Evolutionary conservation across 2,888 invertebrate genomes (phyloP), one percentile per base, ranked within the genome.

Genomic region (Leptinotarsa tumamoca): DNA sequence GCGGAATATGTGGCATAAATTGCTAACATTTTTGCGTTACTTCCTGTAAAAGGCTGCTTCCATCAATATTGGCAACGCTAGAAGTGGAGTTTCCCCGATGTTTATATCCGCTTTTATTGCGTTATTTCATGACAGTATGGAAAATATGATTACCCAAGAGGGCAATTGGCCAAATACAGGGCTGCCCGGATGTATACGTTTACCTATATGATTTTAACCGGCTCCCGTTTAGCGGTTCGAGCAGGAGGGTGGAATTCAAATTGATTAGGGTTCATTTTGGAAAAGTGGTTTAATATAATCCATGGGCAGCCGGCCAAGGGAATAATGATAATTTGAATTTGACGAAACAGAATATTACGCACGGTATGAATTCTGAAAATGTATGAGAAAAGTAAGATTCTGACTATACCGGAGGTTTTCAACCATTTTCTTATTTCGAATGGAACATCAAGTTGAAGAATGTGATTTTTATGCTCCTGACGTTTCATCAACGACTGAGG

Each of bases 121-220:
- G 50, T 67, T 67, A 67, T 72, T 67, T 63, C 61, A 58, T 68
- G 61, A 51, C 63, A 43, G 58, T 58, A 73, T 67, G 58, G 68
- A 61, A 67, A 68, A 73, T 73, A 33, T 68, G 73, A 73, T 73
- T 73, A 73, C 73, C 61, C 73, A n/a, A 27, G 73, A 27, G 73
- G n/a, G 61, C 67, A 68, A 68, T 68, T 23, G 68, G 61, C 43
- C 67, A 54, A 18, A 33, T 67, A 72, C 67, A 51, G 50, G 72
- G 72, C 33, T 49, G 21, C 49, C 50, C 15, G 68, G 61, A 68
- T 73, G 56, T 67, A 17, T 51, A 4, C 43, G 18, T 73, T 23
- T 61, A 73, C 71, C 18, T 66, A 13, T 66, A 63, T 18, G 63
- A 63, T 63, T 63, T 70, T 21, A 17, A 23, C 58, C 14, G 23